Evolutionary conservation across 2,113 vertebrate species (phyloP).

Genomic region (Mus pahari): DNA sequence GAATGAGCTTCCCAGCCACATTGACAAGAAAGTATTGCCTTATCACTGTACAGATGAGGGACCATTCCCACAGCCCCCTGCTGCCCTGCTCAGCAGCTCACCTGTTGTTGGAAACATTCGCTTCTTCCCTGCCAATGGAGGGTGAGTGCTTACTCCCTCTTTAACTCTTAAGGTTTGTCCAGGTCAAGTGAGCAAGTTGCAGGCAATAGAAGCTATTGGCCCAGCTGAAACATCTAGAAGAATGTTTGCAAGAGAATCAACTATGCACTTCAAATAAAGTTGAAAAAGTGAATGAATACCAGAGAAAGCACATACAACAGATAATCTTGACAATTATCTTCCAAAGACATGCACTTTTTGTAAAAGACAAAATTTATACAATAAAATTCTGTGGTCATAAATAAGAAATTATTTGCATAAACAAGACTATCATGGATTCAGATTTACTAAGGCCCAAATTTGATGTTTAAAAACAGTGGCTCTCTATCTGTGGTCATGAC

Average conservation of each 20-base stretch:
- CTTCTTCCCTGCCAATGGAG: background rate
- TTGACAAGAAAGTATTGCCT: background rate
- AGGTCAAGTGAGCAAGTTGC: background rate
- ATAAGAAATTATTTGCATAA: slow-evolving; percentile 5
- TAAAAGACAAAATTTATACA: background rate
- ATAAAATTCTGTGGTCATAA: background rate
- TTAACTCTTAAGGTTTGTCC: background rate
- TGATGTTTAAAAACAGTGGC: background rate
- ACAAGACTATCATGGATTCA: slow-evolving; percentile 3
- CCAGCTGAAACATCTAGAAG: background rate
- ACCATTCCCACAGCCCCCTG: rapidly evolving
- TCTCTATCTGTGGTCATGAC: background rate
- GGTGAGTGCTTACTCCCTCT: background rate
- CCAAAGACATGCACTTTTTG: background rate
- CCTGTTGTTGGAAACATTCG: background rate
- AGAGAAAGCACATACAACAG: background rate
- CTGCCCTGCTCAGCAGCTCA: background rate
- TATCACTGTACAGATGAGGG: background rate
- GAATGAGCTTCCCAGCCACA: rapidly evolving
- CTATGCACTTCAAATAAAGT: background rate
- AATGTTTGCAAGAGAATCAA: background rate
- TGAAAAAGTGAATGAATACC: background rate
- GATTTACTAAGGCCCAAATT: background rate
- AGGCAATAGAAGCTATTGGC: background rate
- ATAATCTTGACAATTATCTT: background rate